Evolutionary conservation across 2,797 vertebrate species (phyloP).

Genomic region (Distichodus sexfasciatus): DNA sequence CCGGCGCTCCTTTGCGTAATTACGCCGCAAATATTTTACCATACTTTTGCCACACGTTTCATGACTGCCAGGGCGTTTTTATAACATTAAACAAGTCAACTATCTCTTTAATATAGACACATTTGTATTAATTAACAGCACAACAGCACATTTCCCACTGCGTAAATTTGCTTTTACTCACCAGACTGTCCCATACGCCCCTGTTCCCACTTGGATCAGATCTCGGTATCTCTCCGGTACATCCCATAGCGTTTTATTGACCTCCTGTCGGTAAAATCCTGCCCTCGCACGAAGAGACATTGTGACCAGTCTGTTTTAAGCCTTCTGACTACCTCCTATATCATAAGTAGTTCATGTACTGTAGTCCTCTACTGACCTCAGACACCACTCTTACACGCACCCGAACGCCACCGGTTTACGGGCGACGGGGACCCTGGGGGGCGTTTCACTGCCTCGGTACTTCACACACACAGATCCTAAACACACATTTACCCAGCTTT

Average conservation of each 20-base stretch:
- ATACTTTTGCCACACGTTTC: too few relatives aligned
- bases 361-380: not conserved
- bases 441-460: constrained; percentile 22
- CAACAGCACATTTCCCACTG: too few relatives aligned
- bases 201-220: constrained; percentile 87
- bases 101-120: too few relatives aligned
- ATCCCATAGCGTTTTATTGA: constrained; percentile 89
- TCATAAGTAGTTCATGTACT: not conserved
- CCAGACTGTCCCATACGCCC: constrained; percentile 94
- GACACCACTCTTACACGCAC: not conserved
- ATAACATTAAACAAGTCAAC: too few relatives aligned
- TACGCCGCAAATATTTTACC: too few relatives aligned
- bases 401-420: not conserved
- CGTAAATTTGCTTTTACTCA: too few relatives aligned
- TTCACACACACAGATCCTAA: not conserved
- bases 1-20: too few relatives aligned
- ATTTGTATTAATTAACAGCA: too few relatives aligned
- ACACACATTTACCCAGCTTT: too few relatives aligned
- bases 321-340: not conserved
- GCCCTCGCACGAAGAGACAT: constrained; percentile 80
- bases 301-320: not conserved
- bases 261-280: constrained; percentile 87
- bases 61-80: too few relatives aligned
- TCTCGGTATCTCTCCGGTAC: constrained; percentile 87
- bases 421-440: not conserved